Base-by-base conservation (phyloP, 2,113 vertebrate genomes). In the Paracanthobrama guichenoti region DNA sequence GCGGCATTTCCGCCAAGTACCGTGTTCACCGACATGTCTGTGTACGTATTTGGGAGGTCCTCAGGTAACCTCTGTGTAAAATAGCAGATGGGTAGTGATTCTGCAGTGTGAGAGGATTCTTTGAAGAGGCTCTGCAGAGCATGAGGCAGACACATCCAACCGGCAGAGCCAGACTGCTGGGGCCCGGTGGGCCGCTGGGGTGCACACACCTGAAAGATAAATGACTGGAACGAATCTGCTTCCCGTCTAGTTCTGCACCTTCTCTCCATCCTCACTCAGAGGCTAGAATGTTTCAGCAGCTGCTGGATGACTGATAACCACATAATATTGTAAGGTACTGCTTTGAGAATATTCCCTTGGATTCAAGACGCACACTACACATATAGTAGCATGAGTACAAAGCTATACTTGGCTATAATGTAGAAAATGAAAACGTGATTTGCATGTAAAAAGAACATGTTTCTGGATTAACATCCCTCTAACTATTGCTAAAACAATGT, bases 231-330 rank as follows among this genome's bases (percentile, higher is more conserved):
- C 28, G 16, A 73, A 79, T 80, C 84, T 80, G 77, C 62, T 42
- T 77, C 64, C 18, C 31, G 5, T 71, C 83, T 66, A 53, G 46
- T 60, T 66, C 12, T 79, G 69, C 67, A 79, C 76, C 55, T 79
- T 44, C 55, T 79, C 72, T 83, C 86, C 76, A 87, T 88, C 87
- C 86, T 89, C 88, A 88, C 80, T 67, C 66, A 69, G 84, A 87
- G n/a, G 35, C 81, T 71, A 44, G 50, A 28, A 72, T 64, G 48
- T 44, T 26, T 79, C 55, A 8, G 64, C 35, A 48, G 60, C 84
- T 79, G 66, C 66, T 35, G 53, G 39, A 28, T 26, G 81, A 62
- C 83, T 77, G 78, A 75, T 84, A 55, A 71, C 73, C 60, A 8
- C 20, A 59, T 57, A 44, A 4, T 7, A 57, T 20, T 46, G 42